Conservation (phyloP, 1,140 invertebrate genomes). For the Saccostrea glomerata region DNA sequence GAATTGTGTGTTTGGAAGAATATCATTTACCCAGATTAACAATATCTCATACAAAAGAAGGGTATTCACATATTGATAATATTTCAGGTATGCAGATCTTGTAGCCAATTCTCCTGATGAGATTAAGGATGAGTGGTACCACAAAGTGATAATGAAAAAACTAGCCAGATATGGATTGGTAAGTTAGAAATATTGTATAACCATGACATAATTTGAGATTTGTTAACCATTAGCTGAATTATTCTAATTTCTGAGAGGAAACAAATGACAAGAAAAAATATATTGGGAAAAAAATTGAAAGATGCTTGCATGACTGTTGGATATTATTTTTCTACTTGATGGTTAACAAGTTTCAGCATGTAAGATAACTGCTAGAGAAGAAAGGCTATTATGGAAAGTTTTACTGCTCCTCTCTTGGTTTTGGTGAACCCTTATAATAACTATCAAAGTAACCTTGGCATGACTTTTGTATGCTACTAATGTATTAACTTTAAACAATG, state of each 20-base stretch:
- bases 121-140: conserved; percentile 72
- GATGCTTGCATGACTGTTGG: no score
- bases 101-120: conserved; percentile 66
- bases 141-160: conserved; percentile 73
- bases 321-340: background rate
- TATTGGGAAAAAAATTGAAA: no score
- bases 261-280: no score
- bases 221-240: background rate
- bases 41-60: background rate
- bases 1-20: no score
- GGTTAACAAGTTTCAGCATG: conserved; percentile 24
- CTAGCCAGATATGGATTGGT: conserved; percentile 74
- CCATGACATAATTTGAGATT: background rate
- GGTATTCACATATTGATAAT: background rate
- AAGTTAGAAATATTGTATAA: conserved; percentile 46
- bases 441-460: conserved; percentile 17
- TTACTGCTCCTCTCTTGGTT: background rate
- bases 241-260: background rate
- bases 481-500: background rate
- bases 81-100: conserved; percentile 72
- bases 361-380: background rate
- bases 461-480: conserved; percentile 11
- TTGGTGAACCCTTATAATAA: conserved; percentile 7
- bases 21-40: no score
- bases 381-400: background rate